A percentile compares a stretch with the other conserved stretches of the same genome.
Conservation (phyloP, 2,888 invertebrate genomes). For the Timandra comae region DNA sequence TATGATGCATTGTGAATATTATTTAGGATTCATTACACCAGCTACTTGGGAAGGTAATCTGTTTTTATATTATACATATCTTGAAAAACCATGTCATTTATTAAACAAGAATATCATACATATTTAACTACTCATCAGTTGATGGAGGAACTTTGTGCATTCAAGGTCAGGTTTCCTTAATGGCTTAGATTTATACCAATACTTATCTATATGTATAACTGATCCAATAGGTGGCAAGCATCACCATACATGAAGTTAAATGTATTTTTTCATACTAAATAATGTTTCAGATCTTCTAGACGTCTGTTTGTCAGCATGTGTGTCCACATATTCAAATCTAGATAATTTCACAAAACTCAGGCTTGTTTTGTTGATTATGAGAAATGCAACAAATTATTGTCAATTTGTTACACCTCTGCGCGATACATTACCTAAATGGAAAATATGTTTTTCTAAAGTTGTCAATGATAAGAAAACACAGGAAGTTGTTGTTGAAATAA, state of each 20-base stretch:
- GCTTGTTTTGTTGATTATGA: slow-evolving; percentile 58
- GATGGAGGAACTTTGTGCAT: no score
- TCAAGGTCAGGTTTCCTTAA: no score
- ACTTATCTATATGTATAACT: no score
- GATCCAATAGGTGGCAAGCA: no score
- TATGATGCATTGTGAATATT: slow-evolving; percentile 69
- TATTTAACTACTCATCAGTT: no score
- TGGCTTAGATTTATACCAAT: no score
- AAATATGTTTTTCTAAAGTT: slow-evolving; percentile 41
- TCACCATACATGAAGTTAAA: no score
- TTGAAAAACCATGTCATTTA: no score
- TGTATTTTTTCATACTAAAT: no score
- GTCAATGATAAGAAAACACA: slow-evolving; percentile 55
- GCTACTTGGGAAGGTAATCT: slow-evolving; percentile 74
- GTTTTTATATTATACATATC: no score
- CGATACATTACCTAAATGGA: slow-evolving; percentile 43
- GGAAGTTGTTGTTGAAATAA: slow-evolving; percentile 56
- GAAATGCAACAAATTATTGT: slow-evolving; percentile 54
- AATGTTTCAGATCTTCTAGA: slow-evolving; percentile 60
- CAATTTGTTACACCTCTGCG: slow-evolving; percentile 54
- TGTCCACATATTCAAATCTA: slow-evolving; percentile 38
- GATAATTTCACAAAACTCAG: slow-evolving; percentile 60
- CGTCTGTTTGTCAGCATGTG: slow-evolving; percentile 41
- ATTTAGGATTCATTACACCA: slow-evolving; percentile 65
- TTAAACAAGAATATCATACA: no score